Base-by-base conservation (phyloP, 2,113 vertebrate genomes). In the Marmota monax region DNA sequence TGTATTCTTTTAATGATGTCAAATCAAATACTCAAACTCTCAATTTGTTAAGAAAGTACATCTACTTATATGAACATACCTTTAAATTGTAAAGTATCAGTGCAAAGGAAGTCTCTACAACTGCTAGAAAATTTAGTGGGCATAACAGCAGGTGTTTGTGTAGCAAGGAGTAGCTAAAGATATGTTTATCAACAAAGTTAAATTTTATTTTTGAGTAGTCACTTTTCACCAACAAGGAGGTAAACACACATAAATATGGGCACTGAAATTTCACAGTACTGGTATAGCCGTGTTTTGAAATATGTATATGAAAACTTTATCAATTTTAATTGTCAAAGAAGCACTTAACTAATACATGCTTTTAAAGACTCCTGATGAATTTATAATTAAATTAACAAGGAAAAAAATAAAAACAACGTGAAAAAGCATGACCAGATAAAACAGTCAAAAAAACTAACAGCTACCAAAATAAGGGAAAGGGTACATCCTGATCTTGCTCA, bases 381-480 rank as follows among this genome's bases (percentile, higher is more conserved):
- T 0, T 79, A 25, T 73, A 90, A 79, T 37, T 73, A 78, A 39
- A 69, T 51, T 6, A 90, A 73, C 8, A 69, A 56, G 10, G 27
- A 39, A 37, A 94, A 93, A 65, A 80, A n/a, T 56, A 76, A 56
- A 94, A 78, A 63, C 17, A 91, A 77, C 79, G 39, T 58, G 88
- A 93, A 95, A 63, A 88, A 91, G 7, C 5, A 80, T 17, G 92
- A 73, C 12, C 51, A 89, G 73, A 93, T 85, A 91, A 82, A 34
- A 7, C 3, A n/a, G 48, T 70, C 18, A 87, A 78, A 95, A 93
- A 90, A 72, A 83, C 6, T 39, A 89, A 39, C 61, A 85, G 25
- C 48, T 96, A 95, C 22, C 77, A 92, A 96, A 92, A 53, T 77
- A 78, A 69, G 32, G 34, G 53, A 82, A 94, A 58, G 94, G 2